These are phyloP conservation scores for Eretmocerus hayati DNA, from an alignment of 2,888 invertebrate genomes.

Conservation along the genomic window DNA sequence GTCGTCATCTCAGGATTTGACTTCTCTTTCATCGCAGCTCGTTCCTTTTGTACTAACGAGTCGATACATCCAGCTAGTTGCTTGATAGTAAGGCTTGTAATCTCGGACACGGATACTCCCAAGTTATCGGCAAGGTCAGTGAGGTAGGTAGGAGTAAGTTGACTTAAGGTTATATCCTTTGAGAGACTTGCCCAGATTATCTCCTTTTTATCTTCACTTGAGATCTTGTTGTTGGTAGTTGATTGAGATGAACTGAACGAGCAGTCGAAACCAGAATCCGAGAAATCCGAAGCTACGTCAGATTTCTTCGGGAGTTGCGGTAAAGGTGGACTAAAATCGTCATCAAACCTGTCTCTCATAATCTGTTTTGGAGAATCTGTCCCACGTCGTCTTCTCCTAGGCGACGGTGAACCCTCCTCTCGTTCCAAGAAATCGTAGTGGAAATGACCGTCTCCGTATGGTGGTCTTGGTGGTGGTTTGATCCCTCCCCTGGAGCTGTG, in stretches of 20 bases:
- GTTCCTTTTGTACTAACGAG: slow-evolving; percentile 38
- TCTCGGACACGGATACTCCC: slow-evolving; percentile 68
- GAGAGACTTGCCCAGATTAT: slow-evolving; percentile 29
- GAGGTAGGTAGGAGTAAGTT: slow-evolving; percentile 74
- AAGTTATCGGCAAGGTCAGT: slow-evolving; percentile 70
- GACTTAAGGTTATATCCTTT: slow-evolving; percentile 71
- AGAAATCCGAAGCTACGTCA: slow-evolving; percentile 25
- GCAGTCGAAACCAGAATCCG: slow-evolving; percentile 38
- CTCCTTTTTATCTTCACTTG: slow-evolving; percentile 27
- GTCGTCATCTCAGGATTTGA: too few relatives aligned
- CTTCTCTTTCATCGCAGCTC: slow-evolving; percentile 9
- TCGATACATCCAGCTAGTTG: slow-evolving; percentile 77
- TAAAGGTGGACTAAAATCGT: slow-evolving; percentile 39
- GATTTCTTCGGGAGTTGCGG: slow-evolving; percentile 32
- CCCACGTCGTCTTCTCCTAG: slow-evolving; percentile 26
- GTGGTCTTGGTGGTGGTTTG: slow-evolving; percentile 50
- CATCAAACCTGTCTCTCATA: slow-evolving; percentile 34
- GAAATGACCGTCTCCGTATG: slow-evolving; percentile 49
- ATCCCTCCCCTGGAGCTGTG: slow-evolving; percentile 53
- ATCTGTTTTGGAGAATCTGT: slow-evolving; percentile 28
- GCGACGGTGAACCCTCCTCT: slow-evolving; percentile 41
- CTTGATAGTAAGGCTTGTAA: slow-evolving; percentile 80
- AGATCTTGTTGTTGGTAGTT: slow-evolving; percentile 32
- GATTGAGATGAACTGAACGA: slow-evolving; percentile 37
- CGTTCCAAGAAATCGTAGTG: slow-evolving; percentile 53